phyloP scores from a whole-genome alignment of 2,888 invertebrate genomes.

The Lingula anatina region DNA sequence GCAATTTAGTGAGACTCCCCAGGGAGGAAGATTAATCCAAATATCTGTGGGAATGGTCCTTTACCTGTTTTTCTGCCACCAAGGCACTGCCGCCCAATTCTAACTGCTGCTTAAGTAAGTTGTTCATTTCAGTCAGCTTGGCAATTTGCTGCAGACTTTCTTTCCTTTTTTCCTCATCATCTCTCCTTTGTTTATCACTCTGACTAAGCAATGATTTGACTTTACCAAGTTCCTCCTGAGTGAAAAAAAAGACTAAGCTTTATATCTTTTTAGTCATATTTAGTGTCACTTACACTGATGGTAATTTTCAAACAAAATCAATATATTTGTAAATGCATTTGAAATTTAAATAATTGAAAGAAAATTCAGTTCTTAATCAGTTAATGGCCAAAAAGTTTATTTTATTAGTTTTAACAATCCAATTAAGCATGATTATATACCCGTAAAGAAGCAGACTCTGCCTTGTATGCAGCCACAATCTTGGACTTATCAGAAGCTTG shows the following conservation, averaged over 20 bases:
- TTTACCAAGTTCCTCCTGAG: constrained; percentile 30
- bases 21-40: too few relatives aligned
- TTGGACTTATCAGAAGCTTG: constrained; percentile 22
- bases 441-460: constrained; percentile 22
- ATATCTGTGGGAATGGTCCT: too few relatives aligned
- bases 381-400: too few relatives aligned
- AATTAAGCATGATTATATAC: constrained; percentile 7
- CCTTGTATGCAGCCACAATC: constrained; percentile 21
- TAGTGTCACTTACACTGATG: too few relatives aligned
- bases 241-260: too few relatives aligned
- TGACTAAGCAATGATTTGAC: constrained; percentile 29
- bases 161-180: constrained; percentile 20
- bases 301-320: too few relatives aligned
- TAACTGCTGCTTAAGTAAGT: constrained; percentile 35
- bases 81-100: constrained; percentile 24
- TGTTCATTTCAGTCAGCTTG: constrained; percentile 32
- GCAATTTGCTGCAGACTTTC: constrained; percentile 23
- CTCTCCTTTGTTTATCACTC: constrained; percentile 30
- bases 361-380: too few relatives aligned
- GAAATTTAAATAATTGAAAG: too few relatives aligned
- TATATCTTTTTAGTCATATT: too few relatives aligned
- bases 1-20: too few relatives aligned
- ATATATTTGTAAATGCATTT: too few relatives aligned
- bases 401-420: too few relatives aligned
- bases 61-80: constrained; percentile 16